phyloP scores from a whole-genome alignment of 2,888 invertebrate species.

The Acrobasis suavella region DNA sequence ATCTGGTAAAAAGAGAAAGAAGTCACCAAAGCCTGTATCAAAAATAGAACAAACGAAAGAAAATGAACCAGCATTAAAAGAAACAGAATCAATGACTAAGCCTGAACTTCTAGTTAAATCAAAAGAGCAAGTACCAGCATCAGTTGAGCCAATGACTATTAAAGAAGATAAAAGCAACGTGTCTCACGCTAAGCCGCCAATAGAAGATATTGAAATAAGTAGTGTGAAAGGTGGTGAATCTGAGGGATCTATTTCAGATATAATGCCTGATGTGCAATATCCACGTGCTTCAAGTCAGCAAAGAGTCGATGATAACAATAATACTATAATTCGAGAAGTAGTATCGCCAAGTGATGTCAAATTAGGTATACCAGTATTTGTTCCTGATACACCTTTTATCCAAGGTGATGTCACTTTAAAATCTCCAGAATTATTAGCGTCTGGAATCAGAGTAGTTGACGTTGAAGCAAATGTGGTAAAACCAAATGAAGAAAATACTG shows the following conservation, averaged over 20 bases:
- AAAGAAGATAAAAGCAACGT: slow-evolving; percentile 28
- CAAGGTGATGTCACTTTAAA: slow-evolving; percentile 49
- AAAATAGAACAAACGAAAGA: slow-evolving; percentile 15
- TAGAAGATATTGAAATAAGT: slow-evolving; percentile 43
- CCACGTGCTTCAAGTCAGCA: slow-evolving; percentile 64
- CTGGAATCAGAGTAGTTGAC: slow-evolving; percentile 39
- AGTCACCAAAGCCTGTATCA: slow-evolving; percentile 40
- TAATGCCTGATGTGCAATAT: slow-evolving; percentile 58
- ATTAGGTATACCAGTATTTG: slow-evolving; percentile 38
- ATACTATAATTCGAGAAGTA: slow-evolving; percentile 63
- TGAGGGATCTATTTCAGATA: slow-evolving; percentile 46
- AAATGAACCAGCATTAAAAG: slow-evolving; percentile 16
- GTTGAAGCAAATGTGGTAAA: slow-evolving; percentile 31
- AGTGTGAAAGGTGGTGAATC: slow-evolving; percentile 47
- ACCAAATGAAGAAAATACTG: slow-evolving; percentile 54
- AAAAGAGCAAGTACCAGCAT: not conserved
- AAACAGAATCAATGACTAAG: slow-evolving; percentile 18
- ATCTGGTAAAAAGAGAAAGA: slow-evolving; percentile 47
- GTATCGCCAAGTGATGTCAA: slow-evolving; percentile 41
- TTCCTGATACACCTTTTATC: slow-evolving; percentile 47
- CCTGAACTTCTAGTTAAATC: slow-evolving; percentile 6
- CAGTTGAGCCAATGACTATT: slow-evolving; percentile 19
- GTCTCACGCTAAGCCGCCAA: slow-evolving; percentile 25
- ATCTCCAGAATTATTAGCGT: slow-evolving; percentile 38
- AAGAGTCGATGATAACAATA: slow-evolving; percentile 57